Percentiles rank a stretch among this genome's conserved stretches.
Evolutionary conservation across 2,113 vertebrate genomes (phyloP).

Genomic region (Pachypanchax playfairii): DNA sequence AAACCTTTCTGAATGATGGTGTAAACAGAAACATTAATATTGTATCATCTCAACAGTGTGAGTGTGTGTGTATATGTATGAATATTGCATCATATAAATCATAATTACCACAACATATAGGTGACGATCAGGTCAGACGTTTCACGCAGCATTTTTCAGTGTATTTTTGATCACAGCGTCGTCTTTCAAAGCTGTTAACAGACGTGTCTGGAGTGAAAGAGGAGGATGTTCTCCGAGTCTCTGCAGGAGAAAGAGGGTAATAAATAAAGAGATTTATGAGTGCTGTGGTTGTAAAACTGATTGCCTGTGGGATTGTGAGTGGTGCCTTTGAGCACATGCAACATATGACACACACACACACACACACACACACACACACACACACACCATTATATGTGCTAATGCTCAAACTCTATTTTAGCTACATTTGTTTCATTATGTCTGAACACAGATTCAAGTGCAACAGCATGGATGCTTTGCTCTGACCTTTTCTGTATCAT

Average conservation of each 20-base stretch:
- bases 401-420: too few species aligned
- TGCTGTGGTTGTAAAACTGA: slow-evolving; percentile 52
- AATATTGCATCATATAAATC: too few species aligned
- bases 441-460: background rate
- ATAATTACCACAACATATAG: slow-evolving; percentile 20
- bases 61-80: too few species aligned
- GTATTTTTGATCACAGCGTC: slow-evolving; percentile 29
- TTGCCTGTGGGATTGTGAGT: slow-evolving; percentile 52
- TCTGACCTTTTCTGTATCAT: slow-evolving; percentile 25
- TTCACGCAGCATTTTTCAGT: slow-evolving; percentile 17
- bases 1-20: too few species aligned
- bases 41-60: too few species aligned
- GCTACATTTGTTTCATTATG: too few species aligned
- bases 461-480: background rate
- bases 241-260: slow-evolving; percentile 32
- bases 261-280: slow-evolving; percentile 64
- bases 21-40: too few species aligned
- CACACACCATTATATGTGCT: background rate
- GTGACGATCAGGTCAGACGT: slow-evolving; percentile 28
- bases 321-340: slow-evolving; percentile 35
- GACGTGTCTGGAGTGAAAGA: slow-evolving; percentile 29
- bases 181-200: slow-evolving; percentile 46
- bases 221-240: slow-evolving; percentile 9
- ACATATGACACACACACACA: slow-evolving; percentile 30
- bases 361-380: background rate